phyloP scores from a whole-genome alignment of 2,113 vertebrate species.

The Maccullochella peelii region DNA sequence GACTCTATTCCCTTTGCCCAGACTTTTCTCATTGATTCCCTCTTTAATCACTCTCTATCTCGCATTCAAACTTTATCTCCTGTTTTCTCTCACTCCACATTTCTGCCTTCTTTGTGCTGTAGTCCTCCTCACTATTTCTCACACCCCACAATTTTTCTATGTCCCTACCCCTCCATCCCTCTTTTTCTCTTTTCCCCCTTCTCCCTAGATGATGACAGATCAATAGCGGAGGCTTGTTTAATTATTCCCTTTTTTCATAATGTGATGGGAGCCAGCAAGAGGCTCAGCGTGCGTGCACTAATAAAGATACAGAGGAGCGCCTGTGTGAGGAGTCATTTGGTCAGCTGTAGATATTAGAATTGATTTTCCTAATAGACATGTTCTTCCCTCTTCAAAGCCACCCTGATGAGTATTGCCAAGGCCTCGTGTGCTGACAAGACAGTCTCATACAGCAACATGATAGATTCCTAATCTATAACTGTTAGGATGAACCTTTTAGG shows the following conservation, averaged over 20 bases:
- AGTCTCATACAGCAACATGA: constrained; percentile 4
- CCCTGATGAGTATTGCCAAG: constrained; percentile 33
- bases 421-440: constrained; percentile 12
- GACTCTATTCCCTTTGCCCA: neutral
- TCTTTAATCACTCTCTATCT: constrained; percentile 34
- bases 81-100: constrained; percentile 11
- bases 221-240: constrained; percentile 44
- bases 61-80: constrained; percentile 22
- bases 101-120: neutral
- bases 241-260: constrained; percentile 60
- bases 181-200: neutral
- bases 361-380: constrained; percentile 70
- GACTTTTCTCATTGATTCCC: constrained; percentile 13
- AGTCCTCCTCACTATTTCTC: neutral
- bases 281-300: constrained; percentile 23
- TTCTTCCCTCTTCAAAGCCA: constrained; percentile 44
- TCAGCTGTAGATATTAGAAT: constrained; percentile 64
- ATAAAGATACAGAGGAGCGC: constrained; percentile 53
- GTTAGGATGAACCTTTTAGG: constrained; percentile 7
- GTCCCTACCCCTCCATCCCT: neutral
- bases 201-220: constrained; percentile 52
- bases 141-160: constrained; percentile 20
- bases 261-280: constrained; percentile 29
- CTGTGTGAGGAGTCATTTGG: constrained; percentile 47
- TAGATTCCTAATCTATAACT: constrained; percentile 37